Percentiles rank a stretch among this genome's conserved stretches.
phyloP scores from a whole-genome alignment of 2,113 vertebrate species.

The Cathartes aura region DNA sequence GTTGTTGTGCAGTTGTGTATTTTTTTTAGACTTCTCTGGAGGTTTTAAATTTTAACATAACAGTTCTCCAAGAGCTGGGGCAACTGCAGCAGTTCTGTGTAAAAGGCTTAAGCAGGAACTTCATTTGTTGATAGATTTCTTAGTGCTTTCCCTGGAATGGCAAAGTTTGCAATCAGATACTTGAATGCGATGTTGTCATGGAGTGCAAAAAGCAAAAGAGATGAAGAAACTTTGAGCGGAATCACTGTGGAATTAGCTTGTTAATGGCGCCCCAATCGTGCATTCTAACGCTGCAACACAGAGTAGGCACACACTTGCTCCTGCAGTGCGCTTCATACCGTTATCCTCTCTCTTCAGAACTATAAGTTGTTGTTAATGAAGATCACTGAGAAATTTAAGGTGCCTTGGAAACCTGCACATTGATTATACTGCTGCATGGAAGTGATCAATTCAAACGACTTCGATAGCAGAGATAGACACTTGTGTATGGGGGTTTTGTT shows the following conservation, averaged over 20 bases:
- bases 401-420: neutral
- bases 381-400: neutral
- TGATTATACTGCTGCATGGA: neutral
- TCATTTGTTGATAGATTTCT: neutral
- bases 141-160: neutral
- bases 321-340: accelerated
- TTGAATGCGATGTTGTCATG: neutral
- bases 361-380: neutral
- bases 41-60: neutral
- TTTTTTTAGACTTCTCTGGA: neutral
- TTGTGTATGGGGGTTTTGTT: neutral
- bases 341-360: neutral
- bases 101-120: neutral
- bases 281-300: neutral
- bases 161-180: neutral
- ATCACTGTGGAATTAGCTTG: neutral
- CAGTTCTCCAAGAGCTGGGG: neutral
- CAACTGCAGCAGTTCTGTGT: neutral
- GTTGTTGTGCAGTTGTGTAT: neutral
- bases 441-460: neutral
- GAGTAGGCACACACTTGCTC: neutral
- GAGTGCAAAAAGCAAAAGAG: neutral
- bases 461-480: neutral
- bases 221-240: neutral
- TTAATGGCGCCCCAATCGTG: accelerated